Percentiles rank a stretch among this genome's conserved stretches.
Conservation (phyloP, 1,140 invertebrate genomes). For the Zaprionus capensis region DNA sequence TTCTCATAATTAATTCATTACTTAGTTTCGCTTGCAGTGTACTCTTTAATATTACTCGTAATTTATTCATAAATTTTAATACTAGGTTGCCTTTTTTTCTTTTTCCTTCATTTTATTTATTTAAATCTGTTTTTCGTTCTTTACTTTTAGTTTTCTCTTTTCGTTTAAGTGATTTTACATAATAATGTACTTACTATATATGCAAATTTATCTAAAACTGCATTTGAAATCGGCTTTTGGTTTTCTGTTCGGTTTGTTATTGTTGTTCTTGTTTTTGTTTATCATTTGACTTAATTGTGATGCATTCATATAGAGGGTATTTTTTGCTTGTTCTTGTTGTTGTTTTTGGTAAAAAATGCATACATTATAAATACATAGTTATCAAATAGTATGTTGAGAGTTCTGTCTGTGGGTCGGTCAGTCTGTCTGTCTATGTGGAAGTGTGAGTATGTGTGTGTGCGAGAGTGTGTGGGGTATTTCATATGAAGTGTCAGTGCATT, state of each 20-base stretch:
- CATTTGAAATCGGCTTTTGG: constrained; percentile 55
- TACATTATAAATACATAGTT: constrained; percentile 84
- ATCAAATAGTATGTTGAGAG: constrained; percentile 74
- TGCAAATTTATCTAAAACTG: constrained; percentile 76
- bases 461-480: constrained; percentile 20
- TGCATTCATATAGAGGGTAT: constrained; percentile 13
- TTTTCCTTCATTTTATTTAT: constrained; percentile 25
- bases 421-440: constrained; percentile 30
- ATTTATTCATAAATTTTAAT: constrained; percentile 80
- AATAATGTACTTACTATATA: constrained; percentile 71
- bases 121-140: constrained; percentile 20
- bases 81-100: constrained; percentile 59
- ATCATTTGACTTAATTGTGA: not conserved
- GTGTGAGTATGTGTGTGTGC: constrained; percentile 33
- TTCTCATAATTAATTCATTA: constrained; percentile 43
- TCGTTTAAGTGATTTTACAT: constrained; percentile 78
- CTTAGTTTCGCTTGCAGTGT: constrained; percentile 47
- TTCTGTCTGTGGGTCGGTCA: constrained; percentile 12
- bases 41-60: constrained; percentile 65
- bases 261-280: constrained; percentile 23
- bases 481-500: constrained; percentile 48
- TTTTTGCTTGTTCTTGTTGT: constrained; percentile 33
- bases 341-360: constrained; percentile 76
- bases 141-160: constrained; percentile 24
- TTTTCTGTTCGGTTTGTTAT: constrained; percentile 36